Evolutionary conservation across 2,797 vertebrate species (phyloP).

Genomic region (Poecilia picta): DNA sequence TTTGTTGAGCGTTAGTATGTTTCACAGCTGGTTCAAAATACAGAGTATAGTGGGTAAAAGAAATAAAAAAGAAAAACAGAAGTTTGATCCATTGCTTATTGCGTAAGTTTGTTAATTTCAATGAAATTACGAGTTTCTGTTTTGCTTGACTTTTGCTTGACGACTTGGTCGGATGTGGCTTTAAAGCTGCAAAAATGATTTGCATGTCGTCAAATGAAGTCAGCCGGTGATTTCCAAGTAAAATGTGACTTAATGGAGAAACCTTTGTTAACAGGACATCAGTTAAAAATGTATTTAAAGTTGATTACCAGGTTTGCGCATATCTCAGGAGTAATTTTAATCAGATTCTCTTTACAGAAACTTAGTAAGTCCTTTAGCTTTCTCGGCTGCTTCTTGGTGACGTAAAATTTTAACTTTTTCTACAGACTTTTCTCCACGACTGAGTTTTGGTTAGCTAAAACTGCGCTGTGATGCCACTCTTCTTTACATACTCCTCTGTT

Average conservation of each 20-base stretch:
- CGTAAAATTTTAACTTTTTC: neutral
- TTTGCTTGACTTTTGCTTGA: neutral
- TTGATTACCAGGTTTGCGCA: neutral
- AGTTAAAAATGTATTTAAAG: neutral
- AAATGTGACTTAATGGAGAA: neutral
- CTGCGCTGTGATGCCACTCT: neutral
- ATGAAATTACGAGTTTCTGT: neutral
- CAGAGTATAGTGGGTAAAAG: neutral
- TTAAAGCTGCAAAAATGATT: neutral
- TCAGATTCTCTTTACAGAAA: neutral
- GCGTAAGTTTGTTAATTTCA: neutral
- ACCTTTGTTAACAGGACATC: neutral
- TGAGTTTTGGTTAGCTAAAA: neutral
- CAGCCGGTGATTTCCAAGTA: neutral
- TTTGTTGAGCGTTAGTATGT: neutral
- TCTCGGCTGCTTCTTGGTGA: neutral
- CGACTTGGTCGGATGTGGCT: neutral
- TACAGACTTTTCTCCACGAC: neutral
- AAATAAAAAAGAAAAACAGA: neutral
- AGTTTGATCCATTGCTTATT: neutral
- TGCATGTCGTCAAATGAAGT: neutral
- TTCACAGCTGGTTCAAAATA: neutral
- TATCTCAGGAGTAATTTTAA: neutral
- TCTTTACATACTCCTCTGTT: neutral
- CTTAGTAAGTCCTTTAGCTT: neutral